A percentile compares a stretch with the other conserved stretches of the same genome.
These are phyloP conservation scores for Leptothorax acervorum DNA, from an alignment of 2,888 invertebrate genomes.

Conservation along the genomic window DNA sequence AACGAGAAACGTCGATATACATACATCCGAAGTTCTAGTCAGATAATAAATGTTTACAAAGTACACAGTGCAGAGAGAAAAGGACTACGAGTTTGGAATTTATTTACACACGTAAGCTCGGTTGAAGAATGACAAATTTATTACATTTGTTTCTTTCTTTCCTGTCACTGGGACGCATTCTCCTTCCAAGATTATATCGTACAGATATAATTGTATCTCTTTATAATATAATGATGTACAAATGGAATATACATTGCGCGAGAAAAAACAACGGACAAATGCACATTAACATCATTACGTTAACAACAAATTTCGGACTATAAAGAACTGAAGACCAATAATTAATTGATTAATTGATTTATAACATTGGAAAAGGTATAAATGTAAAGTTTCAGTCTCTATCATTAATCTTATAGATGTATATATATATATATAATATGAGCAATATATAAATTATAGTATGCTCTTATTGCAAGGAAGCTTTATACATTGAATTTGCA, in stretches of 20 bases:
- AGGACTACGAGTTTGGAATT: slow-evolving; percentile 24
- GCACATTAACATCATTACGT: slow-evolving; percentile 11
- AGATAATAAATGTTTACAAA: slow-evolving; percentile 53
- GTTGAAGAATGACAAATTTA: slow-evolving; percentile 41
- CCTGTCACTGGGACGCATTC: not conserved
- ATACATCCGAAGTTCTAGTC: slow-evolving; percentile 68
- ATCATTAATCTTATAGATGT: slow-evolving; percentile 30
- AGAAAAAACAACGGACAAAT: slow-evolving; percentile 31
- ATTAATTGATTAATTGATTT: slow-evolving; percentile 5
- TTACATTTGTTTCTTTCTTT: slow-evolving; percentile 15
- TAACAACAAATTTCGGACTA: not conserved
- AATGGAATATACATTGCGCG: slow-evolving; percentile 11
- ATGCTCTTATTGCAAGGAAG: slow-evolving; percentile 33
- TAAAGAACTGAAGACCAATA: slow-evolving; percentile 19
- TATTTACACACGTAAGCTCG: slow-evolving; percentile 12
- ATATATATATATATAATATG: not conserved
- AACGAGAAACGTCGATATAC: slow-evolving; percentile 52
- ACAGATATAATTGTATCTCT: slow-evolving; percentile 11
- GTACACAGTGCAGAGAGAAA: slow-evolving; percentile 6
- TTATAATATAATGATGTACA: slow-evolving; percentile 26
- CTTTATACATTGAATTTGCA: slow-evolving; percentile 24
- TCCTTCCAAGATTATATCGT: slow-evolving; percentile 16
- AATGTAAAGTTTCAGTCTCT: slow-evolving; percentile 48
- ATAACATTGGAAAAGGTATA: slow-evolving; percentile 28
- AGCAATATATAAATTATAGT: slow-evolving; percentile 30